These are phyloP conservation scores for Chrysochloris asiatica DNA, from an alignment of 2,113 vertebrate species.

Conservation along the genomic window DNA sequence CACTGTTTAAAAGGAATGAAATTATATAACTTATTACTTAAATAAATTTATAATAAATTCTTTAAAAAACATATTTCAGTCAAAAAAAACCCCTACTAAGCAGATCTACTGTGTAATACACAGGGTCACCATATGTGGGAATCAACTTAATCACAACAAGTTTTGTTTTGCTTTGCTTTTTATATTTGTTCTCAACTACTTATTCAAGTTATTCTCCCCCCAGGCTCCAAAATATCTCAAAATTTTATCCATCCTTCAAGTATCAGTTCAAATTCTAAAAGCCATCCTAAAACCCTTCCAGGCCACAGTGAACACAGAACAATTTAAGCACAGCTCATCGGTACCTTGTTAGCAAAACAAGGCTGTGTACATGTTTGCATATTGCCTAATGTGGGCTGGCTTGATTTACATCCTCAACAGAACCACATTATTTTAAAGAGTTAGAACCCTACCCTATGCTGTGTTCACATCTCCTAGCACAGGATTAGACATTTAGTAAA, in stretches of 20 bases:
- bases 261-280: not conserved
- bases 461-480: not conserved
- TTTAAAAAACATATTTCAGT: no score
- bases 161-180: no score
- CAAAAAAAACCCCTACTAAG: not conserved
- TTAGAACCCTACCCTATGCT: not conserved
- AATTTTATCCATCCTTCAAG: not conserved
- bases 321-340: not conserved
- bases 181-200: no score
- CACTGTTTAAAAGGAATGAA: no score
- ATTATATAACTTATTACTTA: no score
- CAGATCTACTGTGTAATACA: not conserved
- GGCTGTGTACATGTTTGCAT: rapidly evolving
- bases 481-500: not conserved
- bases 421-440: not conserved
- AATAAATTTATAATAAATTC: no score
- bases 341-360: not conserved
- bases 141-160: no score
- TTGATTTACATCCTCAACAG: not conserved
- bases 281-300: not conserved
- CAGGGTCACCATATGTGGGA: not conserved
- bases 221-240: no score
- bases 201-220: not conserved
- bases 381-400: not conserved
- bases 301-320: not conserved